Evolutionary conservation across 2,888 invertebrate genomes (phyloP).

Genomic region (Limnephilus marmoratus): DNA sequence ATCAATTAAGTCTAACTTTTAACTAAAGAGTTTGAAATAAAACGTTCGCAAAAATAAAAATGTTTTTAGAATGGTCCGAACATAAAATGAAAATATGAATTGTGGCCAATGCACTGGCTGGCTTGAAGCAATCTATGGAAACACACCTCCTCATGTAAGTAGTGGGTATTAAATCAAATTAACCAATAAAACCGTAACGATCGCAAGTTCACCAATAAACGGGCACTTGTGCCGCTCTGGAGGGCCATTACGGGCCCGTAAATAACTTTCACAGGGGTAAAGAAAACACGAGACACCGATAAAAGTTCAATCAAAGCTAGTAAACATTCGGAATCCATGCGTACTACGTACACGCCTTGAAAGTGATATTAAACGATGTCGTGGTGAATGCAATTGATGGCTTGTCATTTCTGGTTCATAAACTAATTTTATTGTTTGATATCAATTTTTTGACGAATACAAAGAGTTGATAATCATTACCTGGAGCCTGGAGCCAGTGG

Average conservation of each 20-base stretch:
- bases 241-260: conserved; percentile 30
- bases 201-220: conserved; percentile 46
- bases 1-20: too few species aligned
- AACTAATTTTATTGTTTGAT: neutral
- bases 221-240: neutral
- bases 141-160: neutral
- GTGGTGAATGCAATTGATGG: neutral
- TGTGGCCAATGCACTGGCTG: neutral
- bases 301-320: conserved; percentile 8
- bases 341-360: neutral
- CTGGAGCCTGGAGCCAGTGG: neutral
- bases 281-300: conserved; percentile 24
- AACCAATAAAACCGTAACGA: conserved; percentile 46
- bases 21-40: too few species aligned
- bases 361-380: neutral
- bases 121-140: neutral
- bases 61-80: too few species aligned
- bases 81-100: too few species aligned
- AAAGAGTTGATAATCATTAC: too few species aligned
- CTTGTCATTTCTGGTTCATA: neutral
- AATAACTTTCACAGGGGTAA: conserved; percentile 31
- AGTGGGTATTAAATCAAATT: conserved; percentile 42
- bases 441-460: neutral
- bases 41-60: too few species aligned
- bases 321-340: neutral